phyloP scores from a whole-genome alignment of 2,113 vertebrate species.

The Zosterops japonicus region DNA sequence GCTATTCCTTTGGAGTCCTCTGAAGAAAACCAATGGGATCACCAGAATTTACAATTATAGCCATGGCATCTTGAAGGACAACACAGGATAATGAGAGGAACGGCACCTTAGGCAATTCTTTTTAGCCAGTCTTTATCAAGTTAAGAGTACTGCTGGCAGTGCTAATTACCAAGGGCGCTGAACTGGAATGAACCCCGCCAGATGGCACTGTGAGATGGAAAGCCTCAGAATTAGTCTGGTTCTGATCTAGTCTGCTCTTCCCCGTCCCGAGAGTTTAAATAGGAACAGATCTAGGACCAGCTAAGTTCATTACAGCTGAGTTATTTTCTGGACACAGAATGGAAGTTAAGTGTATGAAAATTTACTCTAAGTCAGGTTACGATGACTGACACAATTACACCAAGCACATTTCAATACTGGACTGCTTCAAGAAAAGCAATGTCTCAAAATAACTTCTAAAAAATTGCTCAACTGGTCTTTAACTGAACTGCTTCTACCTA shows the following conservation, averaged over 20 bases:
- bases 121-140: slow-evolving; percentile 8
- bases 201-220: slow-evolving; percentile 57
- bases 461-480: neutral
- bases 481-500: neutral
- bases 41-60: neutral
- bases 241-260: slow-evolving; percentile 36
- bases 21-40: neutral
- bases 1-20: neutral
- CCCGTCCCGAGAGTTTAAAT: slow-evolving; percentile 34
- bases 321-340: slow-evolving; percentile 15
- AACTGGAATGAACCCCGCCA: slow-evolving; percentile 64
- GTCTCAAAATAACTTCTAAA: neutral
- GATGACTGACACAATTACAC: neutral
- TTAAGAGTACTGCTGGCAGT: neutral
- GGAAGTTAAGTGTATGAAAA: neutral
- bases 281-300: slow-evolving; percentile 8
- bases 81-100: neutral
- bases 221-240: slow-evolving; percentile 50
- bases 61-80: neutral
- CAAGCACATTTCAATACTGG: neutral
- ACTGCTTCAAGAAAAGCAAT: neutral
- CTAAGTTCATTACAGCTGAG: slow-evolving; percentile 52
- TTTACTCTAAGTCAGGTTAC: neutral
- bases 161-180: slow-evolving; percentile 41
- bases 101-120: neutral